Conservation (phyloP, 2,888 invertebrate species). For the Nemoura dubitans region DNA sequence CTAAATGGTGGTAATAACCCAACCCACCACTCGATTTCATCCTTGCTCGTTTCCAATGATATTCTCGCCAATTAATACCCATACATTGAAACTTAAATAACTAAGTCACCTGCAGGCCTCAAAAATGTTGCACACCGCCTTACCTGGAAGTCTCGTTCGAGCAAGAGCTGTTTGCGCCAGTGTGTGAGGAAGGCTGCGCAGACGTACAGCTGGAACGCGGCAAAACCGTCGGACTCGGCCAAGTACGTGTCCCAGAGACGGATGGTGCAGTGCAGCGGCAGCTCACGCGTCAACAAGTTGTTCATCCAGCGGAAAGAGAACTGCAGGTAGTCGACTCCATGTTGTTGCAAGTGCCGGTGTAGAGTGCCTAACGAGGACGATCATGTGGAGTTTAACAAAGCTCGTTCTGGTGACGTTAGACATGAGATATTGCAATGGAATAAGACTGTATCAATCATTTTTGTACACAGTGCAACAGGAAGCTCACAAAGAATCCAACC, state of each 20-base stretch:
- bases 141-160: constrained; percentile 96
- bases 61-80: too few relatives aligned
- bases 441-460: too few relatives aligned
- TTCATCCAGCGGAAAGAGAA: constrained; percentile 99
- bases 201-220: constrained; percentile 97
- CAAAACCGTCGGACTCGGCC: constrained; percentile 95
- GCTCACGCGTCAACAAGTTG: constrained; percentile 95
- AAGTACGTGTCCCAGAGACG: constrained; percentile 99
- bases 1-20: too few relatives aligned
- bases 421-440: too few relatives aligned
- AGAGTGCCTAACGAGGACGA: constrained; percentile 69
- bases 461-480: too few relatives aligned
- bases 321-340: constrained; percentile 97
- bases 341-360: constrained; percentile 89
- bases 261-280: constrained; percentile 95
- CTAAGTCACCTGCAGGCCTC: too few relatives aligned
- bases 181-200: constrained; percentile 98
- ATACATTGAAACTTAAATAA: too few relatives aligned
- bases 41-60: too few relatives aligned
- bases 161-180: constrained; percentile 89
- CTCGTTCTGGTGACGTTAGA: too few relatives aligned
- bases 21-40: too few relatives aligned
- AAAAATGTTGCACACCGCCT: not conserved
- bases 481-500: too few relatives aligned
- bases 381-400: too few relatives aligned